Evolutionary conservation across 2,113 vertebrate species (phyloP), one percentile per base, ranked within the genome.

Genomic region (Elachura formosa): DNA sequence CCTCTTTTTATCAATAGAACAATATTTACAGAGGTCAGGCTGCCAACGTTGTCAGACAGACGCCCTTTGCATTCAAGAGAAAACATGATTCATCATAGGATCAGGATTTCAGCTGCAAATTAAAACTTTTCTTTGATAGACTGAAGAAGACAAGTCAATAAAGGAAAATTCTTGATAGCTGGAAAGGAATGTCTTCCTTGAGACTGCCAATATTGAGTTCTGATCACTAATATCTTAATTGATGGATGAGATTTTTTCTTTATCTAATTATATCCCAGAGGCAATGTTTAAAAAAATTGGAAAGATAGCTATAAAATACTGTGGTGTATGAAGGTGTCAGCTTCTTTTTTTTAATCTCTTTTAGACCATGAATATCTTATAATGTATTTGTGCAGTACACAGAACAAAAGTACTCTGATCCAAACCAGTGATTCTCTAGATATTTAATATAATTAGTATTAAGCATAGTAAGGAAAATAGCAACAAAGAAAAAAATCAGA

Each of bases 1-100:
- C 83, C 56, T 93, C 79, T 85, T 94, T 95, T 96, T 96, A 93
- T 96, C 90, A 93, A 84, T 90, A 96, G 91, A 97, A 91, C 34
- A 96, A 95, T 86, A 96, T 92, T 94, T 93, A 73, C 41, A 67
- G 62, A 91, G 83, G 40, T 75, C 84, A 77, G 88, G 84, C 84
- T 88, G 88, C 84, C 85, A 95, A 76, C 58, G 94, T 96, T 85
- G 69, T 81, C 87, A 97, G 94, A 97, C 90, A 96, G 78, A 69
- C 71, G 69, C 75, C 67, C 87, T 96, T 89, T 76, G 33, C 87
- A 71, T 88, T 85, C 36, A 91, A 80, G 93, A 74, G 73, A 95
- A 81, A 96, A 93, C 45, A 97, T 91, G 93, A 95, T 75, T 96
- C 93, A 89, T 94, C 11, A 0, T n/a, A 89, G 48, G 75, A 91